Evolutionary conservation across 2,888 invertebrate genomes (phyloP), one percentile per base, ranked within the genome.

Genomic region (Synergus gifuensis): DNA sequence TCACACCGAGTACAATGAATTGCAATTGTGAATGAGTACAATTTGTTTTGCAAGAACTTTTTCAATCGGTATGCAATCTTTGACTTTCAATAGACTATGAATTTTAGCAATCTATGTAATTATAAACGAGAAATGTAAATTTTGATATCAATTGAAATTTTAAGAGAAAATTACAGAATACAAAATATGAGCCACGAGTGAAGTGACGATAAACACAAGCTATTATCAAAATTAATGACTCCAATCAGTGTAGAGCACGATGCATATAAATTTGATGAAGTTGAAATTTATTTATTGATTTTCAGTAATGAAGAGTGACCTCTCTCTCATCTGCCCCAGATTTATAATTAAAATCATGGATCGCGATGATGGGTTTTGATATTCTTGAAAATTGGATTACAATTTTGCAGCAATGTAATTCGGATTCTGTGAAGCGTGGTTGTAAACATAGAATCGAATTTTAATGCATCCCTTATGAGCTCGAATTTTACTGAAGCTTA

Each of bases 341-440:
- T 66, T 66, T 66, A 66, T 66, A n/a, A 66, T 66, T 66, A 66
- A 66, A 66, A n/a, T 5, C 44, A 12, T n/a, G n/a, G n/a, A n/a
- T 66, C 18, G 66, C 42, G 18, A 44, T 42, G 16, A n/a, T 42
- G 18, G 42, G 12, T n/a, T 66, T 66, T 66, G 9, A 44, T 40
- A 66, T 18, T 42, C 42, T 42, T 2, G 66, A 66, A 66, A 66
- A 40, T 66, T 14, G 46, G 14, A 46, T 1, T 46, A 18, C 18
- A 42, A 9, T 66, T 42, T 42, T 66, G n/a, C 40, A 42, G 40
- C 18, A 44, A 66, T n/a, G 18, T 66, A 16, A n/a, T 66, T 66
- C n/a, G n/a, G 42, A 42, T 44, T 44, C 66, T 16, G 42, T 42
- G 44, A 66, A 66, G n/a, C 36, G 40, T 64, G 16, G 36, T 36